Evolutionary conservation across 2,888 invertebrate species (phyloP), one percentile per base, ranked within the genome.

Genomic region (Graphium colonna): DNA sequence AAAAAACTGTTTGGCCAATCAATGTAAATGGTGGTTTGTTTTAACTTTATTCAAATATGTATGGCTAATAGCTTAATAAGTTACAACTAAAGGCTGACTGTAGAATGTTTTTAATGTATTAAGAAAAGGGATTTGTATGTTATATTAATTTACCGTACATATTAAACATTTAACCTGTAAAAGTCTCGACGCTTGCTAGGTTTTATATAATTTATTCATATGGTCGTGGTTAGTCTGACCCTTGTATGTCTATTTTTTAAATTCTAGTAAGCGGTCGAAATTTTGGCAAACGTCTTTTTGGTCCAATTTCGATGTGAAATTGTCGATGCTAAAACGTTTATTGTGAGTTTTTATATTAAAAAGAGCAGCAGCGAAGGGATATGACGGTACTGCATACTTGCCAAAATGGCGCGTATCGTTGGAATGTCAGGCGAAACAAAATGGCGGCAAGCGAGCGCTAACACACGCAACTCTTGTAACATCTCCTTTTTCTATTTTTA

Each of bases 401-500:
- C 58, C 60, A 56, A 55, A 46, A 44, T 10, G 53, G 41, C 51
- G 45, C 50, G 53, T 49, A 47, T 47, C 48, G 45, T 52, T 40
- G 31, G 38, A 28, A 44, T 12, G 55, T 57, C 48, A 48, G 51
- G 43, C 49, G 40, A 10, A 33, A 40, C 52, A 56, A 47, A 52
- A 55, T 58, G 55, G 56, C 51, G 57, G 41, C 60, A 54, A 60
- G 59, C 60, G 55, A 60, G 60, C 61, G 64, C 64, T 68, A 65
- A 62, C 63, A 64, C 69, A 69, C 72, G 69, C 73, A 70, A 73
- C 66, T 70, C 67, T 68, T 71, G 66, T 64, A 68, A 71, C 69
- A 68, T 68, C 76, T 65, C 67, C 72, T 77, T 75, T 83, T 84
- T 83, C 82, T 82, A 85, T 83, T 82, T 82, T 84, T 85, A 86